Evolutionary conservation across 2,888 invertebrate genomes (phyloP), one percentile per base, ranked within the genome.

Genomic region (Caenorhabditis sp.): DNA sequence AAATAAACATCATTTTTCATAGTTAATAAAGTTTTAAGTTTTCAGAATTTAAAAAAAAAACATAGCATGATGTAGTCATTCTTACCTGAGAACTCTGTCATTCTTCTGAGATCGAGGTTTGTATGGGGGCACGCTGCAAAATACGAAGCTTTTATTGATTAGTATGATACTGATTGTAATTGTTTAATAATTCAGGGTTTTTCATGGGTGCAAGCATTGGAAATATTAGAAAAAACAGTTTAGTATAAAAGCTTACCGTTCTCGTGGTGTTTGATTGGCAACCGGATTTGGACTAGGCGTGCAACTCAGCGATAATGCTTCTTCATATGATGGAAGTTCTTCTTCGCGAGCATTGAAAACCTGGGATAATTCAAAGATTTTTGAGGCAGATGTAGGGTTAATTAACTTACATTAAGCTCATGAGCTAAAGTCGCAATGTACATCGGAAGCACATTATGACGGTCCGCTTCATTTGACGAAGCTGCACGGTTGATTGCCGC

Each of bases 251-350:
- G 36, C 63, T 53, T 58, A 71, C 71, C 71, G 71, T 60, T 67
- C 71, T 53, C 71, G 1, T 23, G 60, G 65, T 21, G 53, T 62
- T 0, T 67, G 10, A 10, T 64, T 38, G 21, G 49, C 36, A 10
- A 73, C 62, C 26, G 72, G 67, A 65, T 73, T 73, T 2, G 72
- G 72, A n/a, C 72, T 73, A 1, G 72, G 72, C 21, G 67, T 73
- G 38, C 72, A 73, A 53, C 73, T 76, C 79, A 81, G 79, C n/a
- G 64, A 67, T 17, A 79, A 57, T 20, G 81, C 81, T 65, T 81
- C 71, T 36, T 79, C 81, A 62, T 81, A 81, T 14, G 81, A 76
- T 59, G 81, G 81, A 21, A 81, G 56, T 54, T 79, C 77, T 53
- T 76, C 73, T 59, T 70, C 68, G 20, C 69, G 56, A 25, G 69